Evolutionary conservation across 1,140 invertebrate species (phyloP).

Genomic region (Drosophila equinoxialis): DNA sequence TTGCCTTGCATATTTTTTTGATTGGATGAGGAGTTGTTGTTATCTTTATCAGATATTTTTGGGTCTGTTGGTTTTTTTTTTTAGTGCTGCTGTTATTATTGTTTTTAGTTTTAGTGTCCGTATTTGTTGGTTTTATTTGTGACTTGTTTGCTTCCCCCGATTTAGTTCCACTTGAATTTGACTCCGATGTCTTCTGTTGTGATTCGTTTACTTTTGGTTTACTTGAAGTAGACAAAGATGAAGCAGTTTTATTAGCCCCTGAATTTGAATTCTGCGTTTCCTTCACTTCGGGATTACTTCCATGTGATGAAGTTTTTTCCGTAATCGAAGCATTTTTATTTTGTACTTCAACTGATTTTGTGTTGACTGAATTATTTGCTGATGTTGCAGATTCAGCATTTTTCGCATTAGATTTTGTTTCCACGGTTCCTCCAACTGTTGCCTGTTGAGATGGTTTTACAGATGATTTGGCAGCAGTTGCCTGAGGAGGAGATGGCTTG

Average conservation of each 20-base stretch:
- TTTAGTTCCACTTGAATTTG: background rate
- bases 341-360: background rate
- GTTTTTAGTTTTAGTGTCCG: background rate
- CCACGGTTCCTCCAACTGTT: background rate
- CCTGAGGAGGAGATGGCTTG: background rate
- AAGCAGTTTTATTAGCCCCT: background rate
- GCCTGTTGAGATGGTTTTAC: background rate
- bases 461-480: background rate
- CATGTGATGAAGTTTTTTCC: background rate
- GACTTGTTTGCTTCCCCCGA: background rate
- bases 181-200: background rate
- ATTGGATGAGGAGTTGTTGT: background rate
- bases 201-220: background rate
- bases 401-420: background rate
- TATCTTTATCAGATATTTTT: background rate
- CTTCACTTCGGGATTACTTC: background rate
- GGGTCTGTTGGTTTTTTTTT: background rate
- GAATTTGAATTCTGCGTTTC: background rate
- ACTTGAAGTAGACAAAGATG: background rate
- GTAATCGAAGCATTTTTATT: no score
- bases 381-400: background rate
- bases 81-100: background rate
- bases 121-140: background rate
- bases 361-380: background rate
- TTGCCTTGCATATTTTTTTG: background rate